Percentiles rank a stretch among this genome's conserved stretches.
Evolutionary conservation across 2,888 invertebrate genomes (phyloP).

Genomic region (Rhyacophila evoluta): DNA sequence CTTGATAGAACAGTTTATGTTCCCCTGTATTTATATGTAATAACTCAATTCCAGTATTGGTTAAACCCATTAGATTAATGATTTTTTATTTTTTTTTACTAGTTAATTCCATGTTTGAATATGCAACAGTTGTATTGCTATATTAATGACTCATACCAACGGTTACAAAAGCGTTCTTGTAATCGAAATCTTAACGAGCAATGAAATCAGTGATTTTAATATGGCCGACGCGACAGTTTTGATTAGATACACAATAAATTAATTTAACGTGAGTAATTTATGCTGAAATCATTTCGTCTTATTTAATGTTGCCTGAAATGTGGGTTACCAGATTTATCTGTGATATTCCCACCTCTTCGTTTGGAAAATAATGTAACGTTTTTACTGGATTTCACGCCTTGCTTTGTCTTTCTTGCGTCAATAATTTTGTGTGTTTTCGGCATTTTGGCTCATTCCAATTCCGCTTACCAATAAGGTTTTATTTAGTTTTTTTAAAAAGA

Average conservation of each 20-base stretch:
- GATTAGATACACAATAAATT: neutral
- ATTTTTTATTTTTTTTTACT: no score
- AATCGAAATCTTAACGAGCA: neutral
- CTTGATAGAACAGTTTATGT: no score
- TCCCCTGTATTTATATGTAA: no score
- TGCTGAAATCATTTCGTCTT: neutral
- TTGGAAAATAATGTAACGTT: neutral
- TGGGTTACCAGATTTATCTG: neutral
- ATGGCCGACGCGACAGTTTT: neutral
- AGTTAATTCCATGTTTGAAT: no score
- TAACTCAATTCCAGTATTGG: no score
- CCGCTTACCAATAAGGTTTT: no score
- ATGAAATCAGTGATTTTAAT: neutral
- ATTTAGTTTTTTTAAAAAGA: no score
- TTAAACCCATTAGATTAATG: no score
- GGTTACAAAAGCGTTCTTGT: neutral
- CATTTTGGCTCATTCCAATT: no score
- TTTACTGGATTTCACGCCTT: no score
- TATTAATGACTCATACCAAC: neutral
- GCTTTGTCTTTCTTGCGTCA: no score
- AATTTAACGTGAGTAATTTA: neutral
- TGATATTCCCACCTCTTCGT: neutral
- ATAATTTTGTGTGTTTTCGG: no score
- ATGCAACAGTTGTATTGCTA: neutral
- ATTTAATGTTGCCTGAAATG: neutral